Evolutionary conservation across 2,797 vertebrate genomes (phyloP).

Genomic region (Poeciliopsis gracilis): DNA sequence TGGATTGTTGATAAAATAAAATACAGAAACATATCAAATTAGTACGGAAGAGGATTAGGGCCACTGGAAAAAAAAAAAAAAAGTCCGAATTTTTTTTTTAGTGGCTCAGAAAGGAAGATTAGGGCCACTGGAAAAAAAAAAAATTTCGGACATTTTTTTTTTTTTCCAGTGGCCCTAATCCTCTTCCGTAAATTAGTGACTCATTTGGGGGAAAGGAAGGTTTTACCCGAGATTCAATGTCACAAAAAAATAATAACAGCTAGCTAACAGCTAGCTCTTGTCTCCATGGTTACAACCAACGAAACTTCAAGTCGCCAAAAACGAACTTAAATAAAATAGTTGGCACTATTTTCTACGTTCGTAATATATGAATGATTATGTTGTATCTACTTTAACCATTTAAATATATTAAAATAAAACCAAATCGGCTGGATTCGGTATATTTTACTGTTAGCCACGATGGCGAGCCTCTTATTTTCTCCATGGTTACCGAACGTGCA

Average conservation of each 20-base stretch:
- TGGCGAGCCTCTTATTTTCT: not conserved
- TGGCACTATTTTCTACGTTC: not conserved
- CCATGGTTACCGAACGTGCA: constrained; percentile 11
- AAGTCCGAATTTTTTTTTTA: no score
- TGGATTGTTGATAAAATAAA: not conserved
- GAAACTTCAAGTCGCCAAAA: not conserved
- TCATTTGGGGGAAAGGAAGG: not conserved
- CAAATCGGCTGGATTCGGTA: not conserved
- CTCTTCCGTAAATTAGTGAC: not conserved
- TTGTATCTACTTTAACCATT: not conserved
- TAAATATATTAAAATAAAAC: not conserved
- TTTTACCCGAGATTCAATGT: not conserved
- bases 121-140: no score
- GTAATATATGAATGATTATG: not conserved
- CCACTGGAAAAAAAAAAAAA: no score
- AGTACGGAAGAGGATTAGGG: no score
- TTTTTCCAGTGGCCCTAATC: no score
- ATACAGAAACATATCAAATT: not conserved
- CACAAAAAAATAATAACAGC: no score
- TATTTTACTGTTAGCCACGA: not conserved
- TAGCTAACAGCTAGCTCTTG: not conserved
- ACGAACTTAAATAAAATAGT: not conserved
- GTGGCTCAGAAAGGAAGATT: no score
- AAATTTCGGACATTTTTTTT: no score
- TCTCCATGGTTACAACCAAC: constrained; percentile 1